Base-by-base conservation (phyloP, 1,140 invertebrate genomes). In the Agrilus planipennis region DNA sequence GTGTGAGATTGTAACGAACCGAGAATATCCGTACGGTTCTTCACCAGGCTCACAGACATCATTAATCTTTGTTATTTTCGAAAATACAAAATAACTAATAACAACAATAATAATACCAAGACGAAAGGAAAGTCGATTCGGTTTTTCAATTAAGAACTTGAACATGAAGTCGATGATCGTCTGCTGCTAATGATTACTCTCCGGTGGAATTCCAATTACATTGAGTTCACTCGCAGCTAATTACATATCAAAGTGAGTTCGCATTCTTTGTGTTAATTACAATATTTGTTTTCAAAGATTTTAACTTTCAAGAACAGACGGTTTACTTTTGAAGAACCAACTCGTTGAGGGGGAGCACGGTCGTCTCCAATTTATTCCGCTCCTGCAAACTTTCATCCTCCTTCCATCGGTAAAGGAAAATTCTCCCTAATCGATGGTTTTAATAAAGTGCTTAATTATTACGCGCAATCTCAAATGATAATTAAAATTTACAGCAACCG, bases 281-380 rank as follows among this genome's bases (percentile, higher is more conserved):
- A 48, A 52, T 52, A 52, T 52, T 50, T 49, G 48, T 52, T 52
- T 52, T 50, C 44, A 45, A 52, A 52, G 50, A 52, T 52, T 52
- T 49, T 15, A 39, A 45, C 39, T 46, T 43, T 34, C 40, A 15
- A 27, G 39, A 22, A 16, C 15, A 27, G 23, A 25, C 23, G 23
- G 6, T n/a, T 7, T n/a, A 7, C 23, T 25, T 25, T n/a, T 6
- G 6, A 7, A 7, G 23, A 7, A 7, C 23, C 21, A 25, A 18
- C 23, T 27, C 23, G 18, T 38, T 38, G 20, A 27, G 28, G 28
- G 16, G 17, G 22, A n/a, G n/a, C n/a, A n/a, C n/a, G n/a, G n/a
- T n/a, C n/a, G n/a, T n/a, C 22, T 27, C 36, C 28, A 27, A 27
- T 21, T 38, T 38, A 25, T 7, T 7, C 23, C 6, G 6, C 23